Percentiles rank a stretch among this genome's conserved stretches.
Evolutionary conservation across 2,888 invertebrate species (phyloP).

Genomic region (Charanyca ferruginea): DNA sequence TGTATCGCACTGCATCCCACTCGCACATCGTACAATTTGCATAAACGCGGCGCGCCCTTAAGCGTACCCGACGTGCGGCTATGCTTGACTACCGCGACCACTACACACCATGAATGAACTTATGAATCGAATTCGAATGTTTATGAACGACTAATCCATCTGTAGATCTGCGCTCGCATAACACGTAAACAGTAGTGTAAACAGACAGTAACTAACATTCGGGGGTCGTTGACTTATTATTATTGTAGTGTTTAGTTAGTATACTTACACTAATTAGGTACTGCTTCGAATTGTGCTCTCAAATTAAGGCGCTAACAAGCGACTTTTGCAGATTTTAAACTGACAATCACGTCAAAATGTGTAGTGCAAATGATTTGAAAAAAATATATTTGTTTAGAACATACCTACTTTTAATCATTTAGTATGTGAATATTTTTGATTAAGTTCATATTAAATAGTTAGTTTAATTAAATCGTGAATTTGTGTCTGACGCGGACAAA

Average conservation of each 20-base stretch:
- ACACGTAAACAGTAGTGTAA: constrained; percentile 69
- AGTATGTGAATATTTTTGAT: too few relatives aligned
- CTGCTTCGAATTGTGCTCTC: too few relatives aligned
- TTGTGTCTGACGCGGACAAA: too few relatives aligned
- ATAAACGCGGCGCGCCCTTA: constrained; percentile 78
- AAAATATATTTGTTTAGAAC: too few relatives aligned
- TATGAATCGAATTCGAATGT: too few relatives aligned
- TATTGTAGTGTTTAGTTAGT: neutral
- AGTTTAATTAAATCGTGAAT: too few relatives aligned
- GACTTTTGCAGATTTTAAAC: too few relatives aligned
- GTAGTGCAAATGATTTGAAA: too few relatives aligned
- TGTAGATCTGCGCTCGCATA: constrained; percentile 61
- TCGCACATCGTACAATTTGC: constrained; percentile 60
- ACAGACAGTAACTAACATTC: constrained; percentile 75
- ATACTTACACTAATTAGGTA: neutral
- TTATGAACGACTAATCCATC: constrained; percentile 53
- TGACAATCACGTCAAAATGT: too few relatives aligned
- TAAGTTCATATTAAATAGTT: too few relatives aligned
- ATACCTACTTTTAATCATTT: too few relatives aligned
- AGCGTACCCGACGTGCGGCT: constrained; percentile 77
- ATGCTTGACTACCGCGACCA: constrained; percentile 35
- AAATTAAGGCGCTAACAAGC: too few relatives aligned
- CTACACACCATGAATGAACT: constrained; percentile 71
- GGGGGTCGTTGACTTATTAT: constrained; percentile 70
- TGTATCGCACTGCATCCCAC: constrained; percentile 2